Percentiles rank a stretch among this genome's conserved stretches.
Evolutionary conservation across 2,797 vertebrate genomes (phyloP).

Genomic region (Alfaro cultratus): DNA sequence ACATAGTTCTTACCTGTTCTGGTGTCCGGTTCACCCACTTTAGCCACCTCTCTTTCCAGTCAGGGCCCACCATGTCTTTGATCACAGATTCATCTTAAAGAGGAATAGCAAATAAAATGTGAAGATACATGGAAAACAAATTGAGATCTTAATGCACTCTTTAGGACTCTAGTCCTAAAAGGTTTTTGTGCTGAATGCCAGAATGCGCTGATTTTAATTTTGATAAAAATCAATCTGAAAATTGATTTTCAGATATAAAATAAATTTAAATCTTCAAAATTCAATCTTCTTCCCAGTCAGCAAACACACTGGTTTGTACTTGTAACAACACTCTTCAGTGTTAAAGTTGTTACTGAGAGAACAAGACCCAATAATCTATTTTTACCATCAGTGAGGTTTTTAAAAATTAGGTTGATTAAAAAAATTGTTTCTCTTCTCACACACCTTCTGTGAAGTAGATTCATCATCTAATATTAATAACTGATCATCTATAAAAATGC

Average conservation of each 20-base stretch:
- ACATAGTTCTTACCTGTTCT: conserved; percentile 87
- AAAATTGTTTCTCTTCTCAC: background rate
- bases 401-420: background rate
- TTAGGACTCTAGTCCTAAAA: too few species aligned
- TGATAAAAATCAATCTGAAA: too few species aligned
- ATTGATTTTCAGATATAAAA: too few species aligned
- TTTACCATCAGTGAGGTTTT: background rate
- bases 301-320: background rate
- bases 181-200: background rate
- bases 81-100: conserved; percentile 92
- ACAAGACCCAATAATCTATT: background rate
- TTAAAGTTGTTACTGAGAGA: background rate
- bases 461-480: background rate
- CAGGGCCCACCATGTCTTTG: conserved; percentile 94
- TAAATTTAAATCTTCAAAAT: too few species aligned
- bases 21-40: conserved; percentile 90
- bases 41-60: conserved; percentile 95
- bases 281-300: background rate
- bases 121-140: background rate
- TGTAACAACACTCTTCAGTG: background rate
- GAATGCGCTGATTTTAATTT: background rate
- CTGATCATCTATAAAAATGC: background rate
- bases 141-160: background rate
- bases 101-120: background rate
- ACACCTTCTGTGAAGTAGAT: background rate